Evolutionary conservation across 2,888 invertebrate species (phyloP), one percentile per base, ranked within the genome.

Genomic region (Gymnocheta viridis): DNA sequence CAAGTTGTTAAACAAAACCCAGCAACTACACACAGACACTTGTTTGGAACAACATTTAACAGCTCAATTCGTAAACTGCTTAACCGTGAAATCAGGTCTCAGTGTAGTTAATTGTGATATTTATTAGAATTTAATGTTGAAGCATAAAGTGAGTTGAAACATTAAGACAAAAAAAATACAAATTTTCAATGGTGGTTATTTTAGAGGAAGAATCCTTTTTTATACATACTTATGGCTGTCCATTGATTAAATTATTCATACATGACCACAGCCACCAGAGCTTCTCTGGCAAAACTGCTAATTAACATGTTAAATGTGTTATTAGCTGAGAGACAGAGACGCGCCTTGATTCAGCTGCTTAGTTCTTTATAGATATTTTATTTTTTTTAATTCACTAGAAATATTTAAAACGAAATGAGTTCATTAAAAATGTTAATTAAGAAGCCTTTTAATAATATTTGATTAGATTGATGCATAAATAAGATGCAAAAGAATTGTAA

Each of bases 401-500:
- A 9, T 6, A 51, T 72, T 62, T 72, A 32, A 22, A 69, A 74
- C 19, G 19, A 74, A 79, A 79, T 69, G 64, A 70, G 64, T 79
- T 83, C 76, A 80, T 80, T 80, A 54, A 77, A 83, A 72, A 76
- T 80, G 69, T 77, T 83, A 72, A 83, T 83, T 83, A 72, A n/a
- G 38, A 80, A 35, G 22, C 47, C 58, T 56, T 76, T 60, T 35
- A 41, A 64, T 32, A 32, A 17, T 19, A 22, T 74, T 69, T 79
- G 79, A 70, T 64, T 72, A 38, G 38, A 73, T 41, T 49, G 32
- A 47, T 54, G 51, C 12, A 27, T 51, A 64, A 62, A 19, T 6
- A 17, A 35, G 14, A 2, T n/a, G 3, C 12, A 60, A 64, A 19
- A 47, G 6, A 5, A 14, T 14, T n/a, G n/a, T n/a, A n/a, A n/a